Base-by-base conservation (phyloP, 2,888 invertebrate species). In the Listrodromus nycthemerus region DNA sequence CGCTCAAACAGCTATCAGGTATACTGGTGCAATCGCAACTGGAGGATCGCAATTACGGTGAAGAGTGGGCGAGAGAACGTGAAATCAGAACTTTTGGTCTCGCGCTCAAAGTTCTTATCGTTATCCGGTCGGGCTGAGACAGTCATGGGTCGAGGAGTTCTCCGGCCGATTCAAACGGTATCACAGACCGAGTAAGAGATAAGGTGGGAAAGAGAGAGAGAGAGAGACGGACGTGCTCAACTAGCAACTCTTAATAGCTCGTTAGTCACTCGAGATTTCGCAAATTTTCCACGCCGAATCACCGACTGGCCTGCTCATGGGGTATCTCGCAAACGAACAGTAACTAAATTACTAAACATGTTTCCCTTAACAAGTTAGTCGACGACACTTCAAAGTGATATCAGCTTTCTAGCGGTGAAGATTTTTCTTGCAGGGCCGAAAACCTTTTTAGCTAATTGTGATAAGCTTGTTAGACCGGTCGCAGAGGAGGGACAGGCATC, bases 1-100 rank as follows among this genome's bases (percentile, higher is more conserved):
- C 61, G 45, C 41, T 61, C 27, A 73, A 58, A 58, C 61, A 41
- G 19, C 27, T 73, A 41, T 10, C 10, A 19, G 41, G 61, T 21
- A 45, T 24, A 19, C 73, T 10, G 27, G 79, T 67, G 65, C 66
- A 61, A 73, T 65, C 77, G 63, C 73, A 77, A 80, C 73, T 33
- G 78, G 83, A 82, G 78, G 83, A 84, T 86, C 86, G 85, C 83
- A 88, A 89, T 89, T 89, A 89, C 83, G 70, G 70, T 84, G 83
- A 79, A 80, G 74, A 63, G 79, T 80, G 85, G 63, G 71, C 61
- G 76, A 67, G 69, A 82, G 65, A 86, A 89, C 86, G 89, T 87
- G 87, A 87, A 87, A 69, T 21, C 69, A 69, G 58, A 83, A 83
- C 83, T 83, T 80, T 76, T 67, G 66, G 67, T 45, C 58, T 71